phyloP scores from a whole-genome alignment of 92 coral and sea anemone species.

The Blastomussa wellsi region DNA sequence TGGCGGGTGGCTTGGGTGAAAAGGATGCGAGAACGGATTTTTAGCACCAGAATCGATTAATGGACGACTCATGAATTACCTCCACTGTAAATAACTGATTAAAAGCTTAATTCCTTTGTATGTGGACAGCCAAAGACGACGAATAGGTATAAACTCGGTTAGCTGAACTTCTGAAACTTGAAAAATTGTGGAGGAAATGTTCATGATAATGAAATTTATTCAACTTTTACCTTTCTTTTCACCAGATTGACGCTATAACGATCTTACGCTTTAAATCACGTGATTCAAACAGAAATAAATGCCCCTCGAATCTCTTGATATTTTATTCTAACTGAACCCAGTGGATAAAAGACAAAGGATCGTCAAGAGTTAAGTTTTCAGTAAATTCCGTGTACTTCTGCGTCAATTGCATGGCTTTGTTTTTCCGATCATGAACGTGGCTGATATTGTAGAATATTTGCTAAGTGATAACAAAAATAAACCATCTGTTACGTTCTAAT shows the following conservation, averaged over 20 bases:
- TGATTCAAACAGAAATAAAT: background rate
- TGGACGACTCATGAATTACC: background rate
- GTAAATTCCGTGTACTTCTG: background rate
- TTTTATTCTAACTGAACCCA: background rate
- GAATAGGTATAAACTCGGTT: background rate
- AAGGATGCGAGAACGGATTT: background rate
- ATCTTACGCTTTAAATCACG: background rate
- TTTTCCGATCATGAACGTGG: background rate
- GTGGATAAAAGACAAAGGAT: background rate
- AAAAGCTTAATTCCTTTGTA: background rate
- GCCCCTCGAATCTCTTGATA: background rate
- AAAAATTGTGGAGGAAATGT: too few relatives aligned
- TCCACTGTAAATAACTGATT: background rate
- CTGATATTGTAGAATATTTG: background rate
- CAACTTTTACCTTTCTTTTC: background rate
- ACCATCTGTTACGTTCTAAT: too few relatives aligned
- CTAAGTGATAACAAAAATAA: too few relatives aligned
- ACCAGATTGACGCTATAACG: background rate
- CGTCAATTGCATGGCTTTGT: background rate
- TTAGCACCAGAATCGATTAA: background rate
- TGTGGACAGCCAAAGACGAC: background rate
- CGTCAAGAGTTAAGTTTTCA: background rate
- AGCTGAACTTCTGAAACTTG: too few relatives aligned
- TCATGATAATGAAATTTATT: too few relatives aligned
- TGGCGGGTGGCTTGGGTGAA: background rate